Conservation (phyloP, 2,888 invertebrate species). For the Diaphora mendica region DNA sequence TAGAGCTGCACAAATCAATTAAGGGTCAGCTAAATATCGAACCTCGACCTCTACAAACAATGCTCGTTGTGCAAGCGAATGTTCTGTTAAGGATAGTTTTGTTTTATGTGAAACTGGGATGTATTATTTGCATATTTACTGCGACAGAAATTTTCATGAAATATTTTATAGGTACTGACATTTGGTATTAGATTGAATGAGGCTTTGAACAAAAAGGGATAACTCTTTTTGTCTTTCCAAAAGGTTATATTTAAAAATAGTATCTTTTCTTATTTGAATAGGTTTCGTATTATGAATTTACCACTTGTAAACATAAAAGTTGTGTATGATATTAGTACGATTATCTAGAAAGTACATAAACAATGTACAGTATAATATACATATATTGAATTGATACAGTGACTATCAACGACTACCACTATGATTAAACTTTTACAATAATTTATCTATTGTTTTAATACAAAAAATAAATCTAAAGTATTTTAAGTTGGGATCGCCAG, state of each 20-base stretch:
- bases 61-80: slow-evolving; percentile 60
- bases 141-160: background rate
- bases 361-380: background rate
- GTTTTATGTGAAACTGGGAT: slow-evolving; percentile 8
- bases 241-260: background rate
- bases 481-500: too few species aligned
- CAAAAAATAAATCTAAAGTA: background rate
- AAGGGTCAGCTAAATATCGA: slow-evolving; percentile 69
- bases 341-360: background rate
- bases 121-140: background rate
- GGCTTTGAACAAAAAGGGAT: background rate
- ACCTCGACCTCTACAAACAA: slow-evolving; percentile 70
- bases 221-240: background rate
- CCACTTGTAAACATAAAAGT: too few species aligned
- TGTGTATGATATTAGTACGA: too few species aligned
- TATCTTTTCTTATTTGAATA: too few species aligned
- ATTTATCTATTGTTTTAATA: background rate
- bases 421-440: too few species aligned
- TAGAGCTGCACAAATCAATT: slow-evolving; percentile 66
- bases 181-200: background rate
- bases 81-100: slow-evolving; percentile 16
- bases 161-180: background rate
- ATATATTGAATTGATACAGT: too few species aligned
- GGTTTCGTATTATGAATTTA: too few species aligned
- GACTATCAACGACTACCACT: too few species aligned